Base-by-base conservation (phyloP, 2,888 invertebrate genomes). In the Leptinotarsa peninsularis region DNA sequence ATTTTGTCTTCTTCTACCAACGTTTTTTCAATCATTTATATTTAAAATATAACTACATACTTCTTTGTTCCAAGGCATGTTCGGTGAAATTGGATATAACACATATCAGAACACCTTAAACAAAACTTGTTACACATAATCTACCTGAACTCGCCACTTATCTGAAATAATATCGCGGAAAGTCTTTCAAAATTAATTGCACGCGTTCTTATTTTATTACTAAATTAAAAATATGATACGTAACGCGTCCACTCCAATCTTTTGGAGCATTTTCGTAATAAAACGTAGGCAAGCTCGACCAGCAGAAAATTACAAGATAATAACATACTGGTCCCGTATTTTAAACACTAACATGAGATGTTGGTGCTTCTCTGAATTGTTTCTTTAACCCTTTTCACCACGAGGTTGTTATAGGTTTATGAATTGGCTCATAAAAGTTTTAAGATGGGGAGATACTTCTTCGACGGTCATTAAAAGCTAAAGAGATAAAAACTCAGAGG, bases 121-220 rank as follows among this genome's bases (percentile, higher is more conserved):
- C 10, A 43, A 69, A 56, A 54, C 56, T 43, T 56, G 56, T 69
- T 69, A 69, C 69, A 69, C 17, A 56, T 54, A 54, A 69, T 69
- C 69, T 69, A 21, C 67, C 76, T 73, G 67, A 76, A 79, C 71
- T 78, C 72, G 76, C 86, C 87, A 87, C 87, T 88, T 87, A 88
- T 87, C 88, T 87, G 87, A 86, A 86, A 87, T 87, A 87, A 86
- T 86, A 88, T 88, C 87, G 86, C 85, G 83, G 85, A 87, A 87
- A 87, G 54, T 86, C 86, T 87, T 87, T 88, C 86, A 87, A 87
- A 87, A 88, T 87, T 88, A 88, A 88, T 88, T 87, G 87, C 87
- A 84, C 83, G 83, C 82, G 82, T 84, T 85, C 86, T 85, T 86
- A 86, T 85, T 86, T 86, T 87, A 87, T 86, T 86, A 86, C 85